Conservation (phyloP, 2,797 vertebrate genomes). For the Lycodopsis pacificus region DNA sequence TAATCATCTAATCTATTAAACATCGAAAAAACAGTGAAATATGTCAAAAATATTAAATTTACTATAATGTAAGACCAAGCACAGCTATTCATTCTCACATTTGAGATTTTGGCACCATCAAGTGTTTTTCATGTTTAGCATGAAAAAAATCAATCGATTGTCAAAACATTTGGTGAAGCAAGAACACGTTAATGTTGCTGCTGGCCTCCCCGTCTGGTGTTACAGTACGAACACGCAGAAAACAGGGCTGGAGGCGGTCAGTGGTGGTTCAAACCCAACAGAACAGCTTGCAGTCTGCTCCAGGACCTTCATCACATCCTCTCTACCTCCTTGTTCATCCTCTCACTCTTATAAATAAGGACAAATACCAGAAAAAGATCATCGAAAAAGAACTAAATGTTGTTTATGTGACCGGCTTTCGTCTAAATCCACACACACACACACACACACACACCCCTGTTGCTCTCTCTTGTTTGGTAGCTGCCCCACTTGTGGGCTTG, state of each 20-base stretch:
- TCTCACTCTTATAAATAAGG: constrained; percentile 5
- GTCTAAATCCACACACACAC: constrained; percentile 1
- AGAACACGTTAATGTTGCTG: background rate
- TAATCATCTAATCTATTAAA: background rate
- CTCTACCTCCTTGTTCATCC: background rate
- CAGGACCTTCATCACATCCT: constrained; percentile 26
- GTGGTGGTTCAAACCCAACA: background rate
- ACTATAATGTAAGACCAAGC: background rate
- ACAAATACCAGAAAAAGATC: background rate
- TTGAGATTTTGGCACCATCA: background rate
- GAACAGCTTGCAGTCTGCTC: background rate
- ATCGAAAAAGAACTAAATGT: background rate
- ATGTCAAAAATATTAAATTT: background rate
- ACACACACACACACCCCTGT: background rate
- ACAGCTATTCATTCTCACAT: background rate
- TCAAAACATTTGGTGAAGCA: background rate
- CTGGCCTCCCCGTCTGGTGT: too few species aligned
- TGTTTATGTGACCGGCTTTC: background rate
- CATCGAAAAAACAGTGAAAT: background rate
- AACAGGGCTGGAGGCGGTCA: background rate
- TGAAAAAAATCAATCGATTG: background rate
- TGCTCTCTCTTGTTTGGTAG: background rate
- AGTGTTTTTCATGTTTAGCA: background rate
- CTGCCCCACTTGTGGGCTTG: constrained; percentile 26
- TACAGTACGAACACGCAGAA: too few species aligned